Evolutionary conservation across 2,888 invertebrate species (phyloP), one percentile per base, ranked within the genome.

Genomic region (Acronicta alni): DNA sequence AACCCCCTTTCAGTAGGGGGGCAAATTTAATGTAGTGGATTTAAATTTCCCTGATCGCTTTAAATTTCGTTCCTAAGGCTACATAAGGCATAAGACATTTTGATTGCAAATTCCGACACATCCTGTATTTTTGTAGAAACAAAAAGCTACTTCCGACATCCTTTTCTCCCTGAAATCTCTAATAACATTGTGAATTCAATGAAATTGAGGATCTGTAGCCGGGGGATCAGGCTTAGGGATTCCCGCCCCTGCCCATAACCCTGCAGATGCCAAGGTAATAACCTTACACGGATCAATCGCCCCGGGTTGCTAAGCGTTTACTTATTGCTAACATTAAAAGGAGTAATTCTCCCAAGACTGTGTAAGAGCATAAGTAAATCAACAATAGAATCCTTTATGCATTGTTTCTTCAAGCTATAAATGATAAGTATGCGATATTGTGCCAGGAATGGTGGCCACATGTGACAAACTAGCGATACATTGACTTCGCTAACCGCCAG

Each of bases 401-500:
- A 70, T 77, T 75, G 70, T 75, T 62, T 59, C 51, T 67, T 65
- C 59, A 47, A 72, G 51, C 49, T 59, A 66, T 70, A 67, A 69
- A 65, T 61, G 65, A 65, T 62, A 72, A 70, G 63, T 70, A 74
- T 71, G 76, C 67, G 64, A 78, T 82, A 84, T 82, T 75, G 73
- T 81, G 75, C 75, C 71, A 79, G 81, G 90, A 86, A 84, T 93
- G 93, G 89, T 84, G 77, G 79, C 90, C 93, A 93, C 88, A 93
- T 93, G 93, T 91, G 84, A 85, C 84, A 81, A 84, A 79, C 80
- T 74, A 78, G 76, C 80, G 77, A 83, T 83, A 85, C 84, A 80
- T 85, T 82, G 82, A 85, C 86, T 88, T 86, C 81, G 86, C 88
- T 67, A 87, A 83, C 83, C 76, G 79, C 89, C 93, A 93, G 89